Evolutionary conservation across 1,140 invertebrate genomes (phyloP).

Genomic region (Danaus plexippus): DNA sequence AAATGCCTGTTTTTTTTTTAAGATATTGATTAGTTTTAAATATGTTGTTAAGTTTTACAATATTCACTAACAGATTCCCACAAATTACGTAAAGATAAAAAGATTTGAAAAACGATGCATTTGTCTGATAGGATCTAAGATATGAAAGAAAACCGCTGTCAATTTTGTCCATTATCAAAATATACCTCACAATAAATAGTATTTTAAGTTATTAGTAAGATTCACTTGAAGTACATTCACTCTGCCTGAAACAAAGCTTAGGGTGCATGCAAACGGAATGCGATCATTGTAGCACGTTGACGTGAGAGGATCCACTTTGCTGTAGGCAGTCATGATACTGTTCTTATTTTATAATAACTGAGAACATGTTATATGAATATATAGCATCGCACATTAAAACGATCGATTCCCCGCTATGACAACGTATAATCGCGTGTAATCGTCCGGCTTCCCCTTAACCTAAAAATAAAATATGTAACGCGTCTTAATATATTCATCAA

Average conservation of each 20-base stretch:
- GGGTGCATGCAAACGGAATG: conserved; percentile 29
- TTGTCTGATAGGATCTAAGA: no score
- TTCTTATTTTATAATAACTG: conserved; percentile 31
- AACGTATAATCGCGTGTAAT: conserved; percentile 43
- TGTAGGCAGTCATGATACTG: conserved; percentile 38
- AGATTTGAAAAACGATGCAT: no score
- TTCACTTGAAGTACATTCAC: neutral
- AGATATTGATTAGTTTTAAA: no score
- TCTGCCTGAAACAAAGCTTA: conserved; percentile 11
- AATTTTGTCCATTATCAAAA: no score
- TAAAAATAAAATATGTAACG: conserved; percentile 31
- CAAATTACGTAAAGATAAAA: no score
- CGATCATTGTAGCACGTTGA: conserved; percentile 22
- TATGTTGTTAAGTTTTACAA: no score
- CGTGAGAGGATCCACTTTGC: conserved; percentile 34
- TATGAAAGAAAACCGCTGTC: no score
- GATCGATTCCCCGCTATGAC: conserved; percentile 30
- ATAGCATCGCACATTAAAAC: conserved; percentile 6
- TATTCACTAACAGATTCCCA: no score
- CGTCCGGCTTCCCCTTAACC: conserved; percentile 33
- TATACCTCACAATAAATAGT: no score
- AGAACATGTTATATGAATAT: conserved; percentile 4
- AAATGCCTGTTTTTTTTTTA: no score
- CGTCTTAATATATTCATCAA: conserved; percentile 51
- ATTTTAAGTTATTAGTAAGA: no score